Conservation (phyloP, 1,140 invertebrate species). For the Megalopta genalis region DNA sequence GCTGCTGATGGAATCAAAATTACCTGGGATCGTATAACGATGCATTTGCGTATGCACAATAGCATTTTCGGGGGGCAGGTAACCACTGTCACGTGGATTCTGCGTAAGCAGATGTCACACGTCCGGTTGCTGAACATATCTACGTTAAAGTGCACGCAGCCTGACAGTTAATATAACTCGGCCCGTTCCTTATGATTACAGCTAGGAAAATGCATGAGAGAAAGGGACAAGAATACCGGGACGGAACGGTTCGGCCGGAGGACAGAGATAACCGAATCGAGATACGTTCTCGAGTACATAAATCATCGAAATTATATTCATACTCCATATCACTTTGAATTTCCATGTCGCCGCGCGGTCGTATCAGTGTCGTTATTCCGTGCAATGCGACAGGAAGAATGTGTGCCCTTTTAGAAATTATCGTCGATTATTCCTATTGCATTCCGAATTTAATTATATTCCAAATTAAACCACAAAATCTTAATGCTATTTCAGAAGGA, state of each 20-base stretch:
- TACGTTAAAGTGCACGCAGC: conserved; percentile 36
- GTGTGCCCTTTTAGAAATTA: too few relatives aligned
- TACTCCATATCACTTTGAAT: not conserved
- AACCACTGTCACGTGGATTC: not conserved
- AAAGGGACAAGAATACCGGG: conserved; percentile 2
- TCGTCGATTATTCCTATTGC: not conserved
- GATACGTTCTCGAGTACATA: conserved; percentile 30
- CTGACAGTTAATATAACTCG: conserved; percentile 49
- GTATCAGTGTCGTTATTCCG: conserved; percentile 16
- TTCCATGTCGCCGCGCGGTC: not conserved
- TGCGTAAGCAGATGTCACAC: conserved; percentile 33
- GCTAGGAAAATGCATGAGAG: conserved; percentile 23
- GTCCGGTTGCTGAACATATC: not conserved
- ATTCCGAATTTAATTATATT: not conserved
- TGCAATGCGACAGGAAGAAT: too few relatives aligned
- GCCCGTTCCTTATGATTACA: conserved; percentile 34
- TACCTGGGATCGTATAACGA: not conserved
- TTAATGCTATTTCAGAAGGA: not conserved
- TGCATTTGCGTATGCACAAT: not conserved
- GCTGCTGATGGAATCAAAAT: not conserved
- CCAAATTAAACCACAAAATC: not conserved
- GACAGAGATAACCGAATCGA: conserved; percentile 13
- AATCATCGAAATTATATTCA: conserved; percentile 25
- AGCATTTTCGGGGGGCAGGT: conserved; percentile 5
- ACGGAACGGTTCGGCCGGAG: not conserved